Evolutionary conservation across 1,140 invertebrate genomes (phyloP).

Genomic region (Hylaeus volcanicus): DNA sequence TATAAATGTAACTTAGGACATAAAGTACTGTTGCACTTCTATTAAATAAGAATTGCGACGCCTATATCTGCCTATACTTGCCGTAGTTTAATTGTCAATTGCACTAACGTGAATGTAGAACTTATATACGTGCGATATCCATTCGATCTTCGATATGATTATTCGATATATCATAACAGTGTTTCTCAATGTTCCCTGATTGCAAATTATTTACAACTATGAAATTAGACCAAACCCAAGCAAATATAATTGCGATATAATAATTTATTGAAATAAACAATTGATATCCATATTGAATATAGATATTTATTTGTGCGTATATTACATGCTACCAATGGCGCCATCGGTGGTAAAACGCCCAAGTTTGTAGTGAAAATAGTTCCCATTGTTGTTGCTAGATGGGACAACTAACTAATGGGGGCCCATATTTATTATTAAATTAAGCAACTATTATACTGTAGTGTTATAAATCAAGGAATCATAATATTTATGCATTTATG

Average conservation of each 20-base stretch:
- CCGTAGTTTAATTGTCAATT: constrained; percentile 55
- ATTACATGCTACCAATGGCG: not conserved
- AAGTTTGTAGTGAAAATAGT: too few relatives aligned
- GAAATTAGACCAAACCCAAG: not conserved
- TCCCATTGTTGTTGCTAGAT: too few relatives aligned
- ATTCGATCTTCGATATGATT: not conserved
- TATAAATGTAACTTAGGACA: not conserved
- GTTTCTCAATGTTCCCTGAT: constrained; percentile 7
- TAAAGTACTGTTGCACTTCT: not conserved
- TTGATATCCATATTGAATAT: not conserved
- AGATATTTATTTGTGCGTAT: not conserved
- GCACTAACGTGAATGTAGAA: constrained; percentile 8
- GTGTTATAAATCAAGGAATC: too few relatives aligned
- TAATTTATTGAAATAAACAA: not conserved
- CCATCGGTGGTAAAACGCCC: too few relatives aligned
- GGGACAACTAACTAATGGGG: too few relatives aligned
- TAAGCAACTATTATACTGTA: too few relatives aligned
- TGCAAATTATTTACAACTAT: not conserved
- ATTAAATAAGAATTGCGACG: not conserved
- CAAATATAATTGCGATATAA: not conserved
- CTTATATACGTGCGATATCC: not conserved
- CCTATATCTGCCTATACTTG: constrained; percentile 20
- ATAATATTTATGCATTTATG: too few relatives aligned
- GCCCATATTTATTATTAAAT: too few relatives aligned
- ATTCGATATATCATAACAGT: constrained; percentile 29